These are phyloP conservation scores for Drosophila prostipennis DNA, from an alignment of 2,888 invertebrate species.

Conservation along the genomic window DNA sequence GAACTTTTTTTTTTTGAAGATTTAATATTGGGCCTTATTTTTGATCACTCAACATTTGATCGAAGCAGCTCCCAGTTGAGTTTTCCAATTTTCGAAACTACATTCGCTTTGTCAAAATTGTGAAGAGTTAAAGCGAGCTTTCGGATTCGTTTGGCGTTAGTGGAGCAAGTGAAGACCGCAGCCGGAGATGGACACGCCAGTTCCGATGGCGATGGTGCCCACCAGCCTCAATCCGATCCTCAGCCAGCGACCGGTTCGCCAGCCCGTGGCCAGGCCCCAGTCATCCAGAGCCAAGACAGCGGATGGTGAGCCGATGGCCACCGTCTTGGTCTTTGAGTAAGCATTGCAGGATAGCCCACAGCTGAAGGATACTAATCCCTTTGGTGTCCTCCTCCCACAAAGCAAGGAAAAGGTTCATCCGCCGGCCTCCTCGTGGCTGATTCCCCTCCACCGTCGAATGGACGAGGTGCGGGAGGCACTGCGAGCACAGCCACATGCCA, in stretches of 20 bases:
- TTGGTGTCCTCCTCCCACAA: neutral
- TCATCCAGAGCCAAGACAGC: neutral
- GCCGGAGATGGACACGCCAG: neutral
- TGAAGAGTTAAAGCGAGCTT: slow-evolving; percentile 7
- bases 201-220: slow-evolving; percentile 5
- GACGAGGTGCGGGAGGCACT: slow-evolving; percentile 11
- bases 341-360: neutral
- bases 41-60: neutral
- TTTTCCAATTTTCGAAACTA: slow-evolving; percentile 3
- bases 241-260: neutral
- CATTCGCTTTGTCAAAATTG: slow-evolving; percentile 7
- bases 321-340: neutral
- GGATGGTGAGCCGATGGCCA: neutral
- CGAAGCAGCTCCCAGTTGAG: slow-evolving; percentile 1
- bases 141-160: slow-evolving; percentile 1
- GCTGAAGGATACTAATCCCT: neutral
- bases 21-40: neutral
- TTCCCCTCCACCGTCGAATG: slow-evolving; percentile 1
- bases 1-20: no score
- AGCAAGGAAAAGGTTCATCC: neutral
- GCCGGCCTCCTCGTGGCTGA: neutral
- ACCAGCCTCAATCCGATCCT: slow-evolving; percentile 1
- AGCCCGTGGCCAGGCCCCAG: no score
- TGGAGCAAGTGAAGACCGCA: neutral
- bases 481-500: slow-evolving; percentile 9